A percentile compares a stretch with the other conserved stretches of the same genome.
Evolutionary conservation across 1,140 invertebrate genomes (phyloP).

Genomic region (Drosophila auraria): DNA sequence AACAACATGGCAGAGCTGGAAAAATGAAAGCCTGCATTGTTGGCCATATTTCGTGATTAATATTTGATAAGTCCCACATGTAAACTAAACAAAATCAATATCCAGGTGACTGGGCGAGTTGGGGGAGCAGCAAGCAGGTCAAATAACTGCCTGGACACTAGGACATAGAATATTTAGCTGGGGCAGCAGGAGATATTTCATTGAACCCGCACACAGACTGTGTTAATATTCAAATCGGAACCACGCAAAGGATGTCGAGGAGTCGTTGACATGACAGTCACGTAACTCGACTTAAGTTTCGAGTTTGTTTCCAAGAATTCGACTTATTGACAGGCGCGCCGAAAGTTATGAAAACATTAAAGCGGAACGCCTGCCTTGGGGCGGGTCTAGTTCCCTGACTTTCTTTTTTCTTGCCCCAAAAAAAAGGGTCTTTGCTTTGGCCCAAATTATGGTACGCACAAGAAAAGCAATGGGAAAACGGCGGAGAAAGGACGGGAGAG

Average conservation of each 20-base stretch:
- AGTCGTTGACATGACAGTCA: conserved; percentile 73
- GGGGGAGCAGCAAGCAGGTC: neutral
- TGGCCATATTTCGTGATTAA: conserved; percentile 69
- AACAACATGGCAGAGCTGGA: conserved; percentile 34
- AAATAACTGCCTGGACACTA: conserved; percentile 6
- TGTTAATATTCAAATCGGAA: conserved; percentile 78
- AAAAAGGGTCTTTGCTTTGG: conserved; percentile 16
- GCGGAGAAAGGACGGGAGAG: conserved; percentile 3
- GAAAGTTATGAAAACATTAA: conserved; percentile 82
- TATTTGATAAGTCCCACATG: conserved; percentile 79
- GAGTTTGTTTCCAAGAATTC: conserved; percentile 53
- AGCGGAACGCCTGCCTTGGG: conserved; percentile 44
- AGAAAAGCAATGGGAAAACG: conserved; percentile 16
- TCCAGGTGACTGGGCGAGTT: conserved; percentile 45
- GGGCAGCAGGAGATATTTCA: conserved; percentile 39
- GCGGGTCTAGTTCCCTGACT: conserved; percentile 1
- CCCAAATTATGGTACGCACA: conserved; percentile 25
- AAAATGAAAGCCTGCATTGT: conserved; percentile 47
- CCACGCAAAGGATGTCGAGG: conserved; percentile 47
- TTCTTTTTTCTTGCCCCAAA: conserved; percentile 7
- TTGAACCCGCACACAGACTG: conserved; percentile 32
- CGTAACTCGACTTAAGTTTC: conserved; percentile 68
- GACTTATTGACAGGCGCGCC: conserved; percentile 68
- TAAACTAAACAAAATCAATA: conserved; percentile 80
- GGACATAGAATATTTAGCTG: conserved; percentile 47